A percentile compares a stretch with the other conserved stretches of the same genome.
Evolutionary conservation across 1,140 invertebrate genomes (phyloP).

Genomic region (Lasioglossum baleicum): DNA sequence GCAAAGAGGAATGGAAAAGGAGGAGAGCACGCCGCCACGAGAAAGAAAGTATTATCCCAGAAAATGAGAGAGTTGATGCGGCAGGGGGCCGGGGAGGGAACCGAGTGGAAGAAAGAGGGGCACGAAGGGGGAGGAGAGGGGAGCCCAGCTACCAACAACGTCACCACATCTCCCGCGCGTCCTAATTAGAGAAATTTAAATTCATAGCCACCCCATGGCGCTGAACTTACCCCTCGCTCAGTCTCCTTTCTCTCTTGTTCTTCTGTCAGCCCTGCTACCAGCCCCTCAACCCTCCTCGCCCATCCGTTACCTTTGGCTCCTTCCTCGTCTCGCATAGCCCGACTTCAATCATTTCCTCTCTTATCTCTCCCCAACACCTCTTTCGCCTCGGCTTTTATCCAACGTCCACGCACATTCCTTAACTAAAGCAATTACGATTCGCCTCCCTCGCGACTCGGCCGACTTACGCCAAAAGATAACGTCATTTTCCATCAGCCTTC

Average conservation of each 20-base stretch:
- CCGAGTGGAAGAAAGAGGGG: conserved; percentile 53
- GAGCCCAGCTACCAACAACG: conserved; percentile 66
- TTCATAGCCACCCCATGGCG: conserved; percentile 73
- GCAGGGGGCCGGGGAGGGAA: conserved; percentile 33
- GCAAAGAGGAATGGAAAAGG: conserved; percentile 28
- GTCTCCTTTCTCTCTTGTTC: conserved; percentile 31
- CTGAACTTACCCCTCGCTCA: conserved; percentile 57
- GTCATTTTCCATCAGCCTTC: conserved; percentile 67
- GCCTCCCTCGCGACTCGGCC: conserved; percentile 55
- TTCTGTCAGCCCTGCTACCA: background rate
- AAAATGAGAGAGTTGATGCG: conserved; percentile 61
- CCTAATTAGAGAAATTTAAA: conserved; percentile 80
- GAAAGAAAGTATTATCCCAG: conserved; percentile 47
- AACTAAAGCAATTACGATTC: conserved; percentile 75
- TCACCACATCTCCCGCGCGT: conserved; percentile 70
- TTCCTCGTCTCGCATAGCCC: conserved; percentile 9
- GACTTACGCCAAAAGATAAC: conserved; percentile 70
- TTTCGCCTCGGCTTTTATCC: conserved; percentile 58
- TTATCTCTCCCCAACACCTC: background rate
- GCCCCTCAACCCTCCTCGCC: background rate
- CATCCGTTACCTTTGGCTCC: conserved; percentile 15
- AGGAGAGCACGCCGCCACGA: conserved; percentile 6
- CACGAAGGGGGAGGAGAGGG: conserved; percentile 54
- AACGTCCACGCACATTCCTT: conserved; percentile 68
- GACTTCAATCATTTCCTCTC: conserved; percentile 27